Evolutionary conservation across 1,140 invertebrate genomes (phyloP), one percentile per base, ranked within the genome.

Genomic region (Diorhabda sublineata): DNA sequence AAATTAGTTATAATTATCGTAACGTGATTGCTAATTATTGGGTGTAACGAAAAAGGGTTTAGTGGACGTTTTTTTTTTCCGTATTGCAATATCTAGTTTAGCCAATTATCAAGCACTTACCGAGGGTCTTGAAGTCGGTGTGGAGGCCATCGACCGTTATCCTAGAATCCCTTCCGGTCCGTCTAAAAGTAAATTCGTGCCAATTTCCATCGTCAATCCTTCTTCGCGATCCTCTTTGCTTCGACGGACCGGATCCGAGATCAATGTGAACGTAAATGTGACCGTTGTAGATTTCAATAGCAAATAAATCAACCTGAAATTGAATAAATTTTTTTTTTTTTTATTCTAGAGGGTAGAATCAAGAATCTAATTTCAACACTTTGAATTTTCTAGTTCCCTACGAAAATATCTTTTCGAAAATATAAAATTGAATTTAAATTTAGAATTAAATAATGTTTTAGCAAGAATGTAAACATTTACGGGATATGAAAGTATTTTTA

Each of bases 241-340:
- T 91, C 1, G 93, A 87, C 1, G 91, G 87, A 0, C 96, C 96
- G n/a, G 93, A 94, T 0, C 96, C 96, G 11, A 98, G 83, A 80
- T 98, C 93, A 65, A 96, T 83, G 72, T 98, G 92, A 9, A 98
- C 87, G 80, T 94, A 97, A 61, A 98, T 87, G 78, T 98, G 92
- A 0, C 96, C 96, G 71, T 94, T 94, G 56, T 98, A 86, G 69
- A 98, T 85, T 82, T 99, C 97, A 71, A 99, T 89, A 6, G 95
- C 95, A 78, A 98, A 96, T 59, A 97, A 87, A 80, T 98, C 95
- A 60, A 90, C 87, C 89, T 95, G 84, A 2, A 80, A 83, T 74
- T 57, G 52, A 70, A 11, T 47, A 45, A 42, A 72, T 60, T 47
- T 26, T 26, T 26, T 26, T 26, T 26, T 26, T 26, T 26, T 26